These are phyloP conservation scores for Montipora capitata DNA, from an alignment of 92 coral and sea anemone genomes.

Conservation along the genomic window DNA sequence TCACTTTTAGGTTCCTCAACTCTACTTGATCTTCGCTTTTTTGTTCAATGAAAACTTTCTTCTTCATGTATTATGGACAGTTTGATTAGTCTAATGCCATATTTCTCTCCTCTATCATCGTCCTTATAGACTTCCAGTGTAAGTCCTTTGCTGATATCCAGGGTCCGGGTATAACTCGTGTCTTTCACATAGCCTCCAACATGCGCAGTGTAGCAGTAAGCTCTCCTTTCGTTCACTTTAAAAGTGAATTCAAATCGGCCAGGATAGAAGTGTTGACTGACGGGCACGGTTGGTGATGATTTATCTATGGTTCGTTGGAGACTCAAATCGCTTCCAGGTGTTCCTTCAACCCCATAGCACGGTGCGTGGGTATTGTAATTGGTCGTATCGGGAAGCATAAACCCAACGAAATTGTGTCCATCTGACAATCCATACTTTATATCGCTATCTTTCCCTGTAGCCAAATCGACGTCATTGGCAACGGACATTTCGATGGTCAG, in stretches of 20 bases:
- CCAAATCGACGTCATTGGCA: background rate
- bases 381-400: background rate
- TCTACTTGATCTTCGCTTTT: background rate
- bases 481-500: background rate
- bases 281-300: background rate
- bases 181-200: background rate
- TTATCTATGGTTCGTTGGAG: background rate
- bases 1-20: too few species aligned
- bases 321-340: background rate
- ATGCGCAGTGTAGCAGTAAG: background rate
- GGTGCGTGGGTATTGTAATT: background rate
- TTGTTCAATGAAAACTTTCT: too few species aligned
- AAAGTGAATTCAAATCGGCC: background rate
- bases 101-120: background rate
- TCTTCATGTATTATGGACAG: background rate
- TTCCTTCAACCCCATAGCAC: background rate
- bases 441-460: background rate
- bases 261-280: background rate
- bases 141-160: background rate
- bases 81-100: background rate
- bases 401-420: background rate
- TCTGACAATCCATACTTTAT: background rate
- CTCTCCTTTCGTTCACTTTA: background rate
- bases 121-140: background rate
- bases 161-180: background rate